Evolutionary conservation across 2,888 invertebrate genomes (phyloP), one percentile per base, ranked within the genome.

Genomic region (Dendrolimus pini): DNA sequence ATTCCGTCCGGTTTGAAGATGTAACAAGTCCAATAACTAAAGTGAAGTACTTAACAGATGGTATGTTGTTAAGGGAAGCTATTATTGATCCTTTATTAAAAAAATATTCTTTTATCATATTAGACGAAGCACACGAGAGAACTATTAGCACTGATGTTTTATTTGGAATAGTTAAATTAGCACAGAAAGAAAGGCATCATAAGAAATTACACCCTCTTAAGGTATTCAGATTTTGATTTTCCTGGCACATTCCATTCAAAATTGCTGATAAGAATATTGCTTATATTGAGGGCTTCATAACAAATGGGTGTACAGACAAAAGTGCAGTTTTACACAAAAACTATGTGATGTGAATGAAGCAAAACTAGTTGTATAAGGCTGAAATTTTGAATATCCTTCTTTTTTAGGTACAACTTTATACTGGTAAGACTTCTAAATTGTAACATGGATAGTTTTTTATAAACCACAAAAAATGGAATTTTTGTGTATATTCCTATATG

Each of bases 51-150:
- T 89, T 98, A 75, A 99, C 99, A 6, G 99, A 99, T 87, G 99
- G 99, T 54, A 98, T 98, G 94, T 86, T 99, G 68, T 89, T 99
- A 7, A 92, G 98, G 58, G 98, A 99, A 87, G 97, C 98, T 0
- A 95, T 98, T 75, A 86, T 91, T 55, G 96, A 97, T 82, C 94
- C 94, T 9, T 80, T 95, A 53, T 80, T 97, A 2, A 93, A 92
- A 61, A 93, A 94, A 64, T 99, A 99, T 78, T 94, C 94, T 41
- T 92, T 96, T 12, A 92, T 98, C 18, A 94, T 99, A 71, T 84
- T 99, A 65, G 99, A 99, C 81, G 99, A 99, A 83, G 98, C 97
- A 47, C 99, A 99, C 80, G 99, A 99, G 81, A 92, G 99, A 54
- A 98, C 98, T 2, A 94, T 99, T 0, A 96, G 96, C 72, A 98